Evolutionary conservation across 1,140 invertebrate genomes (phyloP), one percentile per base, ranked within the genome.

Genomic region (Calliphora vicina): DNA sequence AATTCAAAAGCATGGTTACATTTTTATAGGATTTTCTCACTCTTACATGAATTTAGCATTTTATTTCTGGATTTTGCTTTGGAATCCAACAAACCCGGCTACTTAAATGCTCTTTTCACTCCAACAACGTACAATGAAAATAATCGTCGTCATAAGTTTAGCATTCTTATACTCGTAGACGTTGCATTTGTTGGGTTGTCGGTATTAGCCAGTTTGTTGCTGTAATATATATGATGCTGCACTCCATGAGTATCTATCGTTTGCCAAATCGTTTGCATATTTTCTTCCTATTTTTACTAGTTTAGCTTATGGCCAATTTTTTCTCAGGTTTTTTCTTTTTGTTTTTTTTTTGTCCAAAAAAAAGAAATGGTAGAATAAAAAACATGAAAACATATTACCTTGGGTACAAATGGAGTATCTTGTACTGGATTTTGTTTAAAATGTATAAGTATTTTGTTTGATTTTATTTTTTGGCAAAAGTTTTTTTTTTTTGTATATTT

Each of bases 181-280:
- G 50, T 15, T 12, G 2, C 10, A 9, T 50, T 67, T 67, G n/a
- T n/a, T n/a, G 12, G 13, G 13, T 61, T 23, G 61, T 23, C 61
- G n/a, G 61, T 67, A 23, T 67, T 23, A 67, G 61, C 61, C 61
- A 67, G 61, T 67, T 67, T 67, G 61, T 67, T 67, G 61, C 61
- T 23, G 23, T 23, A 67, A n/a, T 67, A 15, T 57, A 67, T 67
- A 67, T 23, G 61, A 67, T 67, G 61, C n/a, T 67, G n/a, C n/a
- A 23, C 50, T 4, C 5, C n/a, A n/a, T n/a, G n/a, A n/a, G 61
- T 8, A 67, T 23, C 5, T 23, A 67, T 23, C 61, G 61, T 67
- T 67, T 67, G 61, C 61, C 61, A 67, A 67, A 67, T 67, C 61
- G 61, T 67, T 67, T 67, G 61, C 61, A 67, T 67, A 67, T 67